Evolutionary conservation across 2,888 invertebrate genomes (phyloP), one percentile per base, ranked within the genome.

Genomic region (Falcaria lacertinaria): DNA sequence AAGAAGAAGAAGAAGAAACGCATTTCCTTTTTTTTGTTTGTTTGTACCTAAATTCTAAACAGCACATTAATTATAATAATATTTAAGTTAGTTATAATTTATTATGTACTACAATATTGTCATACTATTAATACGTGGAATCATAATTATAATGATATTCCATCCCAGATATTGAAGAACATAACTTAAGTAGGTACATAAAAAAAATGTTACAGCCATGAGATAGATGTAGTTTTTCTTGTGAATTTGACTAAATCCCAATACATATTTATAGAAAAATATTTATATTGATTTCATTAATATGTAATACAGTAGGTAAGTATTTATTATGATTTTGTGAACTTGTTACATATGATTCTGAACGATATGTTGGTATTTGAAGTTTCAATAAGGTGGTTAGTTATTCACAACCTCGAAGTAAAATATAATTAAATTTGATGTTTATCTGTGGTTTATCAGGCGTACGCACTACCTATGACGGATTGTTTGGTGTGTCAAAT

Each of bases 111-210:
- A 78, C 69, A 62, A 83, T 85, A 86, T 86, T 87, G 84, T 85
- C 85, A 75, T 71, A 71, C 75, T 82, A 84, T 82, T 80, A 78
- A 82, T 80, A 77, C 71, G 64, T 74, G 69, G 64, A 73, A 5
- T 7, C 5, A 67, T 65, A 69, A 69, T 57, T 57, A 64, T 28
- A 69, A 65, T 46, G 43, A 53, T 60, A 69, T 77, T 83, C 80
- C 76, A 83, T 84, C 84, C 80, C 85, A 84, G 86, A 85, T 80
- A 82, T 74, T 69, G 73, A 76, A 78, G 76, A 83, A 79, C 60
- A 58, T 48, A 69, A 58, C 38, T 43, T 46, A 41, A 34, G 17
- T 41, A 38, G n/a, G n/a, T 48, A 44, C 41, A 45, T 63, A 64
- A 59, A 66, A 61, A 53, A 53, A 60, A 65, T 68, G 61, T 65